Percentiles rank a stretch among this genome's conserved stretches.
phyloP scores from a whole-genome alignment of 2,113 vertebrate genomes.

The Nesospiza acunhae region DNA sequence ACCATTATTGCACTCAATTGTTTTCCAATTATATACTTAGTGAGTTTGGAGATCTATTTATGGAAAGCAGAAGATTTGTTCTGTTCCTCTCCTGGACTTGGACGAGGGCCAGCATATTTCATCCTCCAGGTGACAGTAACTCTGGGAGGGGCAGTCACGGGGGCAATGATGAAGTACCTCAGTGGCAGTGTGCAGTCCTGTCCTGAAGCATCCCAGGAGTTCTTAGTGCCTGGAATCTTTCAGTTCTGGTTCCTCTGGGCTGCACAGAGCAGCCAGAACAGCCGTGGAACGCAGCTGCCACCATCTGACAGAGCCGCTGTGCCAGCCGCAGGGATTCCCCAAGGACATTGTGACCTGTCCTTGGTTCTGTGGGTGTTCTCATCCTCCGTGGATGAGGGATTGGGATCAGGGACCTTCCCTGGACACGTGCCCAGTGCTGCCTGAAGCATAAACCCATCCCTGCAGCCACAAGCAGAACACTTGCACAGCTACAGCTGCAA shows the following conservation, averaged over 20 bases:
- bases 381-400: neutral
- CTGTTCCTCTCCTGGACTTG: neutral
- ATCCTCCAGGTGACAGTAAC: neutral
- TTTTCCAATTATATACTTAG: neutral
- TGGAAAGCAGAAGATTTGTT: neutral
- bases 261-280: neutral
- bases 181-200: neutral
- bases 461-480: neutral
- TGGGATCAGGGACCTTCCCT: neutral
- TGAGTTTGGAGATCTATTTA: neutral
- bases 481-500: neutral
- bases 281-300: neutral
- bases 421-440: neutral
- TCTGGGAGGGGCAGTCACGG: neutral
- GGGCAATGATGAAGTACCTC: neutral
- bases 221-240: neutral
- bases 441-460: neutral
- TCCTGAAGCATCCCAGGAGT: neutral
- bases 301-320: rapidly evolving
- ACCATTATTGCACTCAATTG: neutral
- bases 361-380: neutral
- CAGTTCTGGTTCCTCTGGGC: neutral
- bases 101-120: neutral
- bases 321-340: neutral
- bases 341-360: neutral